Base-by-base conservation (phyloP, 2,888 invertebrate genomes). In the Eupithecia exiguata region DNA sequence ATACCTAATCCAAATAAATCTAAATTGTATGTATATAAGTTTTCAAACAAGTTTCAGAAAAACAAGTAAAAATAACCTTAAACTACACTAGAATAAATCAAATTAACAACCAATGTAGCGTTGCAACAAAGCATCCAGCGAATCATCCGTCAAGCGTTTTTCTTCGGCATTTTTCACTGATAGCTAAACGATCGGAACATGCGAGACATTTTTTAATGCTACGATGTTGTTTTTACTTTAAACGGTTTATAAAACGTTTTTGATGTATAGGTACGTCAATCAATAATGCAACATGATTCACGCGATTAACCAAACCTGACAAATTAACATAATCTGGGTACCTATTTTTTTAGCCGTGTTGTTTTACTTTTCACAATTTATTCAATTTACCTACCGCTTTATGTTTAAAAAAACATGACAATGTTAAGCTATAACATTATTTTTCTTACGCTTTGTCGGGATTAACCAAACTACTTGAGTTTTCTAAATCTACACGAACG, bases 101-200 rank as follows among this genome's bases (percentile, higher is more conserved):
- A 58, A 53, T 63, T 63, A 18, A 10, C 36, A 63, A 2, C 63
- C 38, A 65, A 65, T 36, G 63, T 36, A 65, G 63, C 63, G 63
- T 65, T 65, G 63, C 63, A 65, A 38, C 36, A 38, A 65, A 38
- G 21, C 16, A 67, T 14, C 43, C 6, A 40, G 16, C 25, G 43
- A 66, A 38, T 40, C 62, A 65, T 65, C n/a, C 68, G 68, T 67
- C 30, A 21, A 68, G 14, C n/a, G 53, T 61, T 69, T 62, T 53
- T 68, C 46, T 30, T 30, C 62, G 36, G n/a, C 62, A 62, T 21
- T 69, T 61, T 38, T 21, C 25, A 68, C 43, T 72, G 35, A 68
- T 62, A 62, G n/a, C 65, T 74, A 74, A 74, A 70, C 74, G 74
- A n/a, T 70, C 53, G 67, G 18, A 9, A n/a, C 74, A 70, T 68